Base-by-base conservation (phyloP, 1,140 invertebrate genomes). In the Drosophila nigromelanica region DNA sequence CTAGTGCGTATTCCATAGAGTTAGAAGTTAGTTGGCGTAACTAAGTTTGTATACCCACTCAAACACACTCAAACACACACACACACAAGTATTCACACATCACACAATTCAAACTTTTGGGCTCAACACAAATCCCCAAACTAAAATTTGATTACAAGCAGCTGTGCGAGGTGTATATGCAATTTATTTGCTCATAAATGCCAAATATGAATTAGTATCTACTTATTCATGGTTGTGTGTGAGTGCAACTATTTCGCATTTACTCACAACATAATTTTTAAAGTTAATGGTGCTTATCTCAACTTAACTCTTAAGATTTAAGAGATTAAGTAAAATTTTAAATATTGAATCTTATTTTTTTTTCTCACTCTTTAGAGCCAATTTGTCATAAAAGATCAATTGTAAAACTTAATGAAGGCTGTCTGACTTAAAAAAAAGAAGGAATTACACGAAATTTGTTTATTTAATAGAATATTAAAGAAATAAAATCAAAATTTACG, bases 11-110 rank as follows among this genome's bases (percentile, higher is more conserved):
- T 48, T 39, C 51, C 48, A 55, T 30, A 52, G 55, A 66, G 61
- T 71, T 71, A 51, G 24, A 18, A 87, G 61, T 48, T 75, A 81
- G 72, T 85, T 85, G 66, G 63, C 69, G 21, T 75, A 86, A 85
- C 81, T 81, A 71, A 74, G 78, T 85, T 85, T 60, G 27, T 43
- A 50, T n/a, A 64, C 50, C 6, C 30, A 18, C 60, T n/a, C 15
- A 21, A 43, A 39, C 10, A 55, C 24, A 21, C 39, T 52, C 56
- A 47, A 24, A 48, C 52, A 37, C 24, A 14, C 42, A 56, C 51
- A 40, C 21, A 47, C 42, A 40, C 6, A 35, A 37, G 18, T 12
- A 5, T 10, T 11, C 18, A 7, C 24, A 21, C 24, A 35, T 1
- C 24, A 11, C 8, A 60, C 56, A 59, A 42, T 61, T 62, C 39